A percentile compares a stretch with the other conserved stretches of the same genome.
Conservation (phyloP, 2,113 vertebrate genomes). For the Arizona elegans region DNA sequence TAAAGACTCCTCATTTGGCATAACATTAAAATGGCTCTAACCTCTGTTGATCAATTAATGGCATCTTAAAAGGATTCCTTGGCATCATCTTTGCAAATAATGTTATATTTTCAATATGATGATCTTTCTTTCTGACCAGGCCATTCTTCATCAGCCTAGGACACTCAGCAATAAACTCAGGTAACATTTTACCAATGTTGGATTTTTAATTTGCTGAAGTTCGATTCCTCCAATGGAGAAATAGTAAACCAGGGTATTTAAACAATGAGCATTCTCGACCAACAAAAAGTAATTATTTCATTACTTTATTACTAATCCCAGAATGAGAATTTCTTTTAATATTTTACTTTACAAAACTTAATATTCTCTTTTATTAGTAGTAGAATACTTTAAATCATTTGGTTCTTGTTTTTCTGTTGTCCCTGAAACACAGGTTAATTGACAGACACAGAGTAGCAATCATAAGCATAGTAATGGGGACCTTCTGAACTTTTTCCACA, state of each 20-base stretch:
- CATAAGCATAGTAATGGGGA: not conserved
- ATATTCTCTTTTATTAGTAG: not conserved
- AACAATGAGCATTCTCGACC: not conserved
- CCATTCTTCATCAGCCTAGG: not conserved
- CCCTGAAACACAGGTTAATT: not conserved
- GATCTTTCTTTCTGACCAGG: not conserved
- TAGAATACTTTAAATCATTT: not conserved
- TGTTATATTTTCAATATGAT: not conserved
- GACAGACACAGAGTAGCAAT: not conserved
- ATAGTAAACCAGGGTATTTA: not conserved
- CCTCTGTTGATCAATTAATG: not conserved
- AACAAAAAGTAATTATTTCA: not conserved
- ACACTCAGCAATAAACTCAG: not conserved
- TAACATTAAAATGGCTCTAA: not conserved
- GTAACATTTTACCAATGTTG: not conserved
- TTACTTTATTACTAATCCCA: not conserved
- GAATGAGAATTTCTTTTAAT: not conserved
- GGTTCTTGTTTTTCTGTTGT: not conserved
- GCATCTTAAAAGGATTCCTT: not conserved
- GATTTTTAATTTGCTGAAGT: not conserved
- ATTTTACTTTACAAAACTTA: not conserved
- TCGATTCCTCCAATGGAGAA: not conserved
- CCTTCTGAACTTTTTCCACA: not conserved
- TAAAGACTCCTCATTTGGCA: not conserved
- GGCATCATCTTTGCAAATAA: not conserved